These are phyloP conservation scores for Adelphocoris suturalis DNA, from an alignment of 2,888 invertebrate genomes.

Conservation along the genomic window DNA sequence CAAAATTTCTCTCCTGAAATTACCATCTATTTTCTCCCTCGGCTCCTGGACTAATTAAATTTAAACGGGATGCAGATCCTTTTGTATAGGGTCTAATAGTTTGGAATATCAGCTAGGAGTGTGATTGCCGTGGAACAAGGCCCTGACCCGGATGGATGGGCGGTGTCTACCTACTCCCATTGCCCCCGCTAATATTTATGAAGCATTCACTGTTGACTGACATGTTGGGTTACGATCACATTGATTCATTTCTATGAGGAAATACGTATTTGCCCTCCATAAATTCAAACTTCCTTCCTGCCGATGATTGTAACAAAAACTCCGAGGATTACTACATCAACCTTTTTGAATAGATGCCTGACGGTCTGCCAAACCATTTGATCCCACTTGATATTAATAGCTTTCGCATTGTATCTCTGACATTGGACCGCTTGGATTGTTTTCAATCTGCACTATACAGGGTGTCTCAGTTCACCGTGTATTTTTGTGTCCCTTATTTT, in stretches of 20 bases:
- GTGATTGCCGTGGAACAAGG: conserved; percentile 10
- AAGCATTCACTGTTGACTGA: conserved; percentile 27
- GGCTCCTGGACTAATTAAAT: too few species aligned
- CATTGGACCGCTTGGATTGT: too few species aligned
- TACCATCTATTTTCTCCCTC: too few species aligned
- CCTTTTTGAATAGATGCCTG: too few species aligned
- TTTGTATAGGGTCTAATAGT: neutral
- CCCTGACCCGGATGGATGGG: conserved; percentile 36
- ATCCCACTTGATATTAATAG: too few species aligned
- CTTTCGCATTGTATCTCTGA: too few species aligned
- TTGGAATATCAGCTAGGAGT: conserved; percentile 5
- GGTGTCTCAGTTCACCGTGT: too few species aligned
- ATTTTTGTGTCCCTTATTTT: too few species aligned
- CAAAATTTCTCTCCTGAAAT: too few species aligned
- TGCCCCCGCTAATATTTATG: conserved; percentile 39
- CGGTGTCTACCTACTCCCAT: conserved; percentile 32
- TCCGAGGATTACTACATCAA: neutral
- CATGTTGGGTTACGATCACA: neutral
- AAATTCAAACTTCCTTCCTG: conserved; percentile 21
- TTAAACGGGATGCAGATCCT: too few species aligned
- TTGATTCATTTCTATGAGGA: neutral
- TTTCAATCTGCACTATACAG: too few species aligned
- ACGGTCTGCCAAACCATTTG: too few species aligned
- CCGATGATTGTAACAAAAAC: neutral
- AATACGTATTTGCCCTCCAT: neutral